These are phyloP conservation scores for Xiphorhynchus erythropygius DNA, from an alignment of 2,797 vertebrate genomes.

Conservation along the genomic window DNA sequence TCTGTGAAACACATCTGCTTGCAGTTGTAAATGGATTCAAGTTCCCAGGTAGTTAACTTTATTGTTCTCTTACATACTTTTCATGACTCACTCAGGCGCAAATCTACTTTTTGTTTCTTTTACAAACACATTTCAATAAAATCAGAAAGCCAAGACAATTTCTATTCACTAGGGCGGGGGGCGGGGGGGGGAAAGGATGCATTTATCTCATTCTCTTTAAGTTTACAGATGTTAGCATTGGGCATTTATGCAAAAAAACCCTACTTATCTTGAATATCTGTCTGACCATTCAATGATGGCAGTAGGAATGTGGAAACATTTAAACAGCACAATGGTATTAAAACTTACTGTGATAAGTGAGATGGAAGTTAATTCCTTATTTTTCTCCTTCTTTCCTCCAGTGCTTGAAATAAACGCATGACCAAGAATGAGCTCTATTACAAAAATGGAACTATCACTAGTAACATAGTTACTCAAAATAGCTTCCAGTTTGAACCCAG, in stretches of 20 bases:
- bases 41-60: slow-evolving; percentile 49
- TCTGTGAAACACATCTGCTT: slow-evolving; percentile 25
- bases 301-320: slow-evolving; percentile 61
- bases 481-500: slow-evolving; percentile 67
- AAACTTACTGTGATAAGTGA: slow-evolving; percentile 45
- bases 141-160: not conserved
- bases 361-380: not conserved
- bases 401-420: slow-evolving; percentile 48
- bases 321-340: slow-evolving; percentile 41
- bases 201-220: not conserved
- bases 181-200: not conserved
- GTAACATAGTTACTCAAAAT: slow-evolving; percentile 56
- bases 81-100: not conserved
- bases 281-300: not conserved
- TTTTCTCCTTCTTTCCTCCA: not conserved
- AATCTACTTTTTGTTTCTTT: not conserved
- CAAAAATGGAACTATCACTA: slow-evolving; percentile 71
- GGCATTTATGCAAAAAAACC: not conserved
- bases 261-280: not conserved
- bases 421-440: slow-evolving; percentile 58
- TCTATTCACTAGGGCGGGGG: not conserved
- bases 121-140: slow-evolving; percentile 24
- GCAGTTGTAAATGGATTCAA: slow-evolving; percentile 21
- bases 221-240: not conserved
- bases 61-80: not conserved